Conservation (phyloP, 2,113 vertebrate genomes). For the Xiphophorus couchianus region DNA sequence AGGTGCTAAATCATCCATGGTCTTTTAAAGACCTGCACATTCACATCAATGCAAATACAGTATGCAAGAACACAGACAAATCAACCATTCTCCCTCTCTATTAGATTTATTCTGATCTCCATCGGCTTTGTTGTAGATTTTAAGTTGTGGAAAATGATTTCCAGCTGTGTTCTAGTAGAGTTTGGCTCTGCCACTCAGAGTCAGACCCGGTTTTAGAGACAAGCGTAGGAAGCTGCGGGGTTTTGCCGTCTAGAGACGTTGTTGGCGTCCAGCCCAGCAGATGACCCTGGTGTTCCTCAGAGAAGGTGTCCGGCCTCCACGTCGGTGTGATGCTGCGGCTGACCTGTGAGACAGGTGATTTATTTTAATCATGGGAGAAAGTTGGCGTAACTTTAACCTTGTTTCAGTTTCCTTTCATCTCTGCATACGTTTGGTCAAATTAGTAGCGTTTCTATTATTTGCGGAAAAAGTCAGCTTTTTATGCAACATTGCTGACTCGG, state of each 20-base stretch:
- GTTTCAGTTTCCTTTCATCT: not conserved
- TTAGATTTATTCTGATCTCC: slow-evolving; percentile 4
- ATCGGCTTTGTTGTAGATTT: slow-evolving; percentile 10
- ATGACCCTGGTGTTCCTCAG: slow-evolving; percentile 48
- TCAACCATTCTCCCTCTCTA: slow-evolving; percentile 39
- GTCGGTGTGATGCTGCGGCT: slow-evolving; percentile 49
- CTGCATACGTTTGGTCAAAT: not conserved
- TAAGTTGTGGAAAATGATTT: slow-evolving; percentile 16
- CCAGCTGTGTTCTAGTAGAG: slow-evolving; percentile 44
- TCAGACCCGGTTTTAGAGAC: slow-evolving; percentile 27
- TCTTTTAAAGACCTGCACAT: slow-evolving; percentile 62
- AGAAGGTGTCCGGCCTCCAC: slow-evolving; percentile 33
- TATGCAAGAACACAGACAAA: slow-evolving; percentile 66
- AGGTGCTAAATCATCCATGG: slow-evolving; percentile 68
- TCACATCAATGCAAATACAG: slow-evolving; percentile 68
- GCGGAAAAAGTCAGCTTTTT: slow-evolving; percentile 10
- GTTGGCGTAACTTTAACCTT: slow-evolving; percentile 24
- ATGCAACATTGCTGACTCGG: not conserved
- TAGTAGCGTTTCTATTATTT: not conserved
- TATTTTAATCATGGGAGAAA: slow-evolving; percentile 19
- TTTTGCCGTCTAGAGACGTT: slow-evolving; percentile 15
- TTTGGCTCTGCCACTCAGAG: slow-evolving; percentile 13
- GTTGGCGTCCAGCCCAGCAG: slow-evolving; percentile 42
- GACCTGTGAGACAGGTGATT: slow-evolving; percentile 65
- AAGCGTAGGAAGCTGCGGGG: slow-evolving; percentile 22